A percentile compares a stretch with the other conserved stretches of the same genome.
phyloP scores from a whole-genome alignment of 2,888 invertebrate species.

The Phengaris alcon region DNA sequence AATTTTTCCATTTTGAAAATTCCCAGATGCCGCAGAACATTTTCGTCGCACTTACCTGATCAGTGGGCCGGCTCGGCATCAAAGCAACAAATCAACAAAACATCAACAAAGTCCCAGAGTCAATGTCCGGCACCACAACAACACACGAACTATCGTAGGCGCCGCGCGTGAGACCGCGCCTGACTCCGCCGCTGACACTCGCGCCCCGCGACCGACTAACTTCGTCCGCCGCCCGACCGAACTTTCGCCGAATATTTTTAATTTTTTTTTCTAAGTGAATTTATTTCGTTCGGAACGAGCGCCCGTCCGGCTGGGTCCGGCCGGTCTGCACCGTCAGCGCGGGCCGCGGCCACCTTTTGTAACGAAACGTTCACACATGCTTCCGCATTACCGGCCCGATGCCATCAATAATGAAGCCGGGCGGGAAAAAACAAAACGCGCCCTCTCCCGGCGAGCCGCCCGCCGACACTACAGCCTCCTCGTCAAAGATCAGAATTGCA shows the following conservation, averaged over 20 bases:
- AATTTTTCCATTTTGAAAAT: background rate
- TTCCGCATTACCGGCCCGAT: conserved; percentile 79
- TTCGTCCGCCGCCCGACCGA: conserved; percentile 48
- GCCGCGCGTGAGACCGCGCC: conserved; percentile 55
- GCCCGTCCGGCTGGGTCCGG: conserved; percentile 76
- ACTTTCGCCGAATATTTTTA: conserved; percentile 42
- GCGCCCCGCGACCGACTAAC: conserved; percentile 38
- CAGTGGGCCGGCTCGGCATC: conserved; percentile 49
- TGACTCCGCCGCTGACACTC: conserved; percentile 9
- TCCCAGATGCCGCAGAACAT: background rate
- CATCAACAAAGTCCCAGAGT: conserved; percentile 68
- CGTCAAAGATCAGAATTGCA: conserved; percentile 84
- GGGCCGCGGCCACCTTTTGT: conserved; percentile 78
- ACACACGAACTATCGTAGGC: conserved; percentile 46
- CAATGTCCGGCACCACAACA: conserved; percentile 60
- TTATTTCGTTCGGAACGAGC: conserved; percentile 69
- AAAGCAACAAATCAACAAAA: conserved; percentile 55
- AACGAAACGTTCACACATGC: conserved; percentile 80
- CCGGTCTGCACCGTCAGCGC: conserved; percentile 78
- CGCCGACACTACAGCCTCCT: conserved; percentile 80
- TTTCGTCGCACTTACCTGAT: conserved; percentile 52
- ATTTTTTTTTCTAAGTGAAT: conserved; percentile 48
- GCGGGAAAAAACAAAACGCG: conserved; percentile 79
- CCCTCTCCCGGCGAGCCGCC: conserved; percentile 76
- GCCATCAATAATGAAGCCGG: conserved; percentile 81